These are phyloP conservation scores for Calosoma granatense DNA, from an alignment of 1,140 invertebrate species.

Conservation along the genomic window DNA sequence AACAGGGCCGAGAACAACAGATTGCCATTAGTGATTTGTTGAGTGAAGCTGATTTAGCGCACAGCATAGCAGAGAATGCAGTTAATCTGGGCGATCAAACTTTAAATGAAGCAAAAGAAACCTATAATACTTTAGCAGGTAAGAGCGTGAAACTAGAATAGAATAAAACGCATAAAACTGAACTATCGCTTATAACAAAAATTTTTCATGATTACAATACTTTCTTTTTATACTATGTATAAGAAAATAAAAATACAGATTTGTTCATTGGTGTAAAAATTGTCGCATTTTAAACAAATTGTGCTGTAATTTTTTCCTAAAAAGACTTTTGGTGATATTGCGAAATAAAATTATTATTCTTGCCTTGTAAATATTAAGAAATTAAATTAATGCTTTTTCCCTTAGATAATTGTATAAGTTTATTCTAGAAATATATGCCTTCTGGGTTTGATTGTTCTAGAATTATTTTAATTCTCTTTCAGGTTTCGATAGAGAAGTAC, in stretches of 20 bases:
- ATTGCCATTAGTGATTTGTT: constrained; percentile 52
- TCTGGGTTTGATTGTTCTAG: constrained; percentile 9
- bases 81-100: constrained; percentile 75
- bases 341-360: no score
- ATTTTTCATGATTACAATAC: no score
- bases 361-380: no score
- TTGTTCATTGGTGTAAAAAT: no score
- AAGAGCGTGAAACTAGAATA: no score
- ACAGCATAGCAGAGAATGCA: constrained; percentile 66
- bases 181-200: no score
- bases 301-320: no score
- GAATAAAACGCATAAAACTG: neutral
- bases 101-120: constrained; percentile 76
- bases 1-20: constrained; percentile 44
- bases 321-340: no score
- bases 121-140: constrained; percentile 74
- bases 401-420: no score
- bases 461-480: constrained; percentile 23
- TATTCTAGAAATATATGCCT: neutral
- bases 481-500: constrained; percentile 86
- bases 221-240: no score
- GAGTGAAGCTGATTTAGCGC: constrained; percentile 57
- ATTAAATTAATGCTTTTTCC: no score
- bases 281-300: neutral
- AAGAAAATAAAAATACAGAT: no score